These are phyloP conservation scores for Drosophila falleni DNA, from an alignment of 2,888 invertebrate genomes.

Conservation along the genomic window DNA sequence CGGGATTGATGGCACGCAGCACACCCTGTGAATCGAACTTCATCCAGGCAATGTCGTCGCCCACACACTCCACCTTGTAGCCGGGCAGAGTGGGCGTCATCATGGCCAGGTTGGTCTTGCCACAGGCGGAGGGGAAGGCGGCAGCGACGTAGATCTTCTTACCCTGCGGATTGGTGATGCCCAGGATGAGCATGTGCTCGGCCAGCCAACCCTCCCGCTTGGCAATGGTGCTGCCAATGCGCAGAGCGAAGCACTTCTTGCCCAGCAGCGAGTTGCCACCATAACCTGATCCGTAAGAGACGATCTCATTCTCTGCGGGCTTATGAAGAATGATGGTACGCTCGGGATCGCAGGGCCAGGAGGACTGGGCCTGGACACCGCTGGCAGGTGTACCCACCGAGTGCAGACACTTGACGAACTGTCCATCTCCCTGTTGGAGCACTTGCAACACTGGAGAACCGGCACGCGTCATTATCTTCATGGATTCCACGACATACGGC, in stretches of 20 bases:
- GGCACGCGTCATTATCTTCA: slow-evolving; percentile 99
- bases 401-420: slow-evolving; percentile 96
- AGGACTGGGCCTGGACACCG: slow-evolving; percentile 88
- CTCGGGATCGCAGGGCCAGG: slow-evolving; percentile 99
- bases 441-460: slow-evolving; percentile 87
- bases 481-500: slow-evolving; percentile 98
- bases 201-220: slow-evolving; percentile 98
- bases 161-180: slow-evolving; percentile 96
- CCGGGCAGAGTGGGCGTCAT: slow-evolving; percentile 97
- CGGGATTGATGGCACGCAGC: slow-evolving; percentile 98
- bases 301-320: slow-evolving; percentile 85
- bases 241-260: slow-evolving; percentile 98
- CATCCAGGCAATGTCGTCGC: slow-evolving; percentile 99
- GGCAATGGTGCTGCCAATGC: slow-evolving; percentile 98
- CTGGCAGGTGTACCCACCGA: slow-evolving; percentile 93
- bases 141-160: slow-evolving; percentile 97
- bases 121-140: slow-evolving; percentile 99
- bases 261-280: slow-evolving; percentile 98
- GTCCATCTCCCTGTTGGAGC: slow-evolving; percentile 86
- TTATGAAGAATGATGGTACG: slow-evolving; percentile 96
- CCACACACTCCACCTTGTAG: slow-evolving; percentile 96
- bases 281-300: slow-evolving; percentile 94
- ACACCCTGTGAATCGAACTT: slow-evolving; percentile 94
- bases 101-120: slow-evolving; percentile 99
- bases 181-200: slow-evolving; percentile 99